Evolutionary conservation across 1,140 invertebrate species (phyloP), one percentile per base, ranked within the genome.

Genomic region (Palaemon carinicauda): DNA sequence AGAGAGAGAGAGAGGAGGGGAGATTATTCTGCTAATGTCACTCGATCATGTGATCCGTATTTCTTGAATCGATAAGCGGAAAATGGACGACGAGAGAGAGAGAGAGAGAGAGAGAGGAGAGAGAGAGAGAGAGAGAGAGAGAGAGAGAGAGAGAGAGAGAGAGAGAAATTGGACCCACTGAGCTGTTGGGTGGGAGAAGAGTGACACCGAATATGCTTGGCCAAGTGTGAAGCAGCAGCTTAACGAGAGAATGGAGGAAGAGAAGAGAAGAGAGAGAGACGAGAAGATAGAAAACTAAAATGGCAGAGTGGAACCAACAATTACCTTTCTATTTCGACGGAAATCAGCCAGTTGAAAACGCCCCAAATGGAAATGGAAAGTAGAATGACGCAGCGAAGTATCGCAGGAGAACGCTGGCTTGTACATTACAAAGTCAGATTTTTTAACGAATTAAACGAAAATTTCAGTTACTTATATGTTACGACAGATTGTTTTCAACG

Each of bases 141-240:
- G 24, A 27, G 24, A 31, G 24, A 73, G 69, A 73, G 69, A 73
- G 69, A 73, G 69, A 73, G 69, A 73, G 69, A 73, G 69, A 73
- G 69, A 73, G 69, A 73, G 69, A 73, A 17, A 24, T 15, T 29
- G 27, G 2, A 15, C n/a, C 41, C 29, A 29, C 41, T 24, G 19
- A 12, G 41, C 21, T 29, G 24, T 14, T 27, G 1, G 15, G 21
- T 31, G 24, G 19, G 24, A 27, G 24, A 1, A 10, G 41, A 27
- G 27, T 4, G 7, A 65, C n/a, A 7, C 17, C n/a, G 7, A 65
- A 65, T 12, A 65, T 10, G 56, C 10, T 21, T 9, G 15, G 17
- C n/a, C n/a, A 65, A 27, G 27, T 21, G 27, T 21, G 56, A 65
- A 65, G 27, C 9, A 14, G 27, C 9, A 14, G 17, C 9, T 9